Conservation (phyloP, 64 coral and sea anemone genomes). For the Anthopleura sola region DNA sequence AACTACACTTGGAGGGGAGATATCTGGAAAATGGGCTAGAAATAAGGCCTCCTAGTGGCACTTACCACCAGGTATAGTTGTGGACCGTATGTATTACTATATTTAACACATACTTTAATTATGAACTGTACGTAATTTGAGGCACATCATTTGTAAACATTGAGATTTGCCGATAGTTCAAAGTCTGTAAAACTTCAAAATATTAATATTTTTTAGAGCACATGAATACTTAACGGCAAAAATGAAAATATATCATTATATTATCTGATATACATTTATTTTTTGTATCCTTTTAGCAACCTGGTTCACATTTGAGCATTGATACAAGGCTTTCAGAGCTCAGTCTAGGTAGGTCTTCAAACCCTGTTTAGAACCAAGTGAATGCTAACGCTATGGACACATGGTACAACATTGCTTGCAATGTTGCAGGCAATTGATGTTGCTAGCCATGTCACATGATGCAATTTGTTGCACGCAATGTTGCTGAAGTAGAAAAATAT, state of each 20-base stretch:
- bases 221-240: too few relatives aligned
- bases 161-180: not conserved
- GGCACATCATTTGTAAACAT: not conserved
- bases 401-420: too few relatives aligned
- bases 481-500: too few relatives aligned
- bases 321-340: slow-evolving; percentile 84
- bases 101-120: not conserved
- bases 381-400: too few relatives aligned
- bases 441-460: too few relatives aligned
- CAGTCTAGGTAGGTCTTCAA: slow-evolving; percentile 63
- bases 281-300: slow-evolving; percentile 54
- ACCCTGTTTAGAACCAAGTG: too few relatives aligned
- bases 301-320: slow-evolving; percentile 82
- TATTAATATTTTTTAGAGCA: too few relatives aligned
- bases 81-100: not conserved
- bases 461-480: too few relatives aligned
- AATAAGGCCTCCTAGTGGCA: slow-evolving; percentile 80
- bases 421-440: too few relatives aligned
- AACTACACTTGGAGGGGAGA: not conserved
- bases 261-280: not conserved
- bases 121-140: not conserved
- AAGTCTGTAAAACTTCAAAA: not conserved
- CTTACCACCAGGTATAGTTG: slow-evolving; percentile 67
- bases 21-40: slow-evolving; percentile 26
- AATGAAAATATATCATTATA: not conserved